Base-by-base conservation (phyloP, 92 coral and sea anemone species). In the Actinostola sp. region DNA sequence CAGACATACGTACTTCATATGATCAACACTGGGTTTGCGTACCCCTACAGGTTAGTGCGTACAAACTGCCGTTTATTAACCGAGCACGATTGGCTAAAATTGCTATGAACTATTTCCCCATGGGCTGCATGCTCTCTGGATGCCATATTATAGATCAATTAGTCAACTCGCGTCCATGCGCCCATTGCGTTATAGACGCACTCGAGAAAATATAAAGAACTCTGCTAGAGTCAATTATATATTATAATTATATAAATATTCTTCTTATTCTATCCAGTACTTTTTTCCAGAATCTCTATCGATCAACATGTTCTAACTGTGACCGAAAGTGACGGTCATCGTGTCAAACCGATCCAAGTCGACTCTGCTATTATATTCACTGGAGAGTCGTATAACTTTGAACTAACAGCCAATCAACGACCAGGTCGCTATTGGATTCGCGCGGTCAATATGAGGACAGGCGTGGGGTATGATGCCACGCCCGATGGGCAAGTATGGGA, bases 301-400 rank as follows among this genome's bases (percentile, higher is more conserved):
- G 86, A 72, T 71, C 85, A 73, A 11, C 97, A 90, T 57, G 70
- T 75, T 41, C 76, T 90, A 25, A 81, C 83, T 15, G 87, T 87
- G 44, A 72, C 82, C 29, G 89, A 73, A 7, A 90, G 92, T 8
- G 97, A 90, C 36, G 92, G 92, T 29, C 85, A 73, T 59, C 86
- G 83, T 25, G 61, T 87, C 58, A 12, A 86, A 56, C 92, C 92
- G 5, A 70, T 83, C 30, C 55, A 63, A 41, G 82, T 82, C 29
- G 92, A 90, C 79, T 90, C 73, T 56, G 77, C 86, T n/a, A 87
- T 90, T 31, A 76, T 90, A 10, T 78, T 82, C 44, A 44, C 89
- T 8, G 97, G 97, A 11, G 97, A 90, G 61, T 80, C 93, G 19
- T 90, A 79, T 66, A 91, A 81, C 78, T 90, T 87, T 63, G 84